Evolutionary conservation across 2,797 vertebrate genomes (phyloP), one percentile per base, ranked within the genome.

Genomic region (Poecile montanus): DNA sequence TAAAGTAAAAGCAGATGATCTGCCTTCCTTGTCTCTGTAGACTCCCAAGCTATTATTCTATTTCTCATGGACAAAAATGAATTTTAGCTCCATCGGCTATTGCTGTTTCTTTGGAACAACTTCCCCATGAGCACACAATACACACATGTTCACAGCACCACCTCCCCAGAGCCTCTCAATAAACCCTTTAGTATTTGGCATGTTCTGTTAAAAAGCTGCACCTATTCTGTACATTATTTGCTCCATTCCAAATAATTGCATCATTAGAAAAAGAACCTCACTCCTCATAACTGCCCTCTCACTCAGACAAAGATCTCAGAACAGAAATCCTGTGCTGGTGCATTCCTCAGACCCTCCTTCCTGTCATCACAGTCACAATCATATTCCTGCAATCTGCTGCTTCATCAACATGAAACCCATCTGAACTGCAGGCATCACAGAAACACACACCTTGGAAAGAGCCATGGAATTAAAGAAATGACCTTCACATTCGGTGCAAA

Each of bases 371-470:
- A 76, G 68, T 72, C 89, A 58, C 0, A 26, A 80, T 91, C 92
- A 88, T 53, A 91, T 85, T 89, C 68, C 81, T 81, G 79, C 72
- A 95, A 76, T 78, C 88, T 88, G 82, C 76, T 91, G 79, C 29
- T 62, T 93, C 94, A 91, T 93, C 89, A 93, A 47, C 79, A 79
- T 67, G 83, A 94, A 90, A 76, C 34, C 63, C 85, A 85, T 82
- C 72, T 45, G 87, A 93, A 66, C 62, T 40, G 85, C 87, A 72
- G 54, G 73, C 47, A 53, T 34, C 48, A 70, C 21, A 11, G 30
- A 83, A 32, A 73, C 27, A 84, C 89, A 51, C 9, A 14, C 81
- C 72, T 65, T 21, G 40, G 9, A 63, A 56, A 80, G 38, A 75
- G 53, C 50, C 25, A 29, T 5, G n/a, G 48, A 91, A 93, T 75